These are phyloP conservation scores for Xanthia icteritia DNA, from an alignment of 2,888 invertebrate species.

Conservation along the genomic window DNA sequence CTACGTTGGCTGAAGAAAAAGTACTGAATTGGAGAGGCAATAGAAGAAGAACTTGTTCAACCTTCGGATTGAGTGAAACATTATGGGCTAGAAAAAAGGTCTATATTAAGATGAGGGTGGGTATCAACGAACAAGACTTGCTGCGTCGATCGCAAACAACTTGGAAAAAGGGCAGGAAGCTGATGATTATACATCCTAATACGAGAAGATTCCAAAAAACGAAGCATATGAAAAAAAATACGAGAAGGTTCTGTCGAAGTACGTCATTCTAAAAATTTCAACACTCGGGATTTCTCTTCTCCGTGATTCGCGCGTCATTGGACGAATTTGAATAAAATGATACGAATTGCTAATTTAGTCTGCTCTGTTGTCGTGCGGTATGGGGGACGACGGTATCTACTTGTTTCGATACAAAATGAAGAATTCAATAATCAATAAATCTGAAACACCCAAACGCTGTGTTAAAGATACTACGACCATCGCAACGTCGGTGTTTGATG, in stretches of 20 bases:
- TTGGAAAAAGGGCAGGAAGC: not conserved
- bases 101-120: not conserved
- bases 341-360: constrained; percentile 29
- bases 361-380: not conserved
- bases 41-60: not conserved
- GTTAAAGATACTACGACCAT: not conserved
- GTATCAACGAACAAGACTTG: not conserved
- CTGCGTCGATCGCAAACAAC: not conserved
- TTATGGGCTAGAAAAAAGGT: not conserved
- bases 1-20: not conserved
- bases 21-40: not conserved
- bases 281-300: not conserved
- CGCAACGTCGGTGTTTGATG: not conserved
- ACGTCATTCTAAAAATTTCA: constrained; percentile 2
- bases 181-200: not conserved
- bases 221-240: not conserved
- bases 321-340: constrained; percentile 21
- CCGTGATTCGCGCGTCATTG: constrained; percentile 2
- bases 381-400: not conserved
- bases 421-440: not conserved
- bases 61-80: not conserved
- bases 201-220: not conserved
- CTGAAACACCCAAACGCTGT: not conserved
- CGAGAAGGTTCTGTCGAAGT: not conserved
- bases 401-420: not conserved